Percentiles rank a stretch among this genome's conserved stretches.
phyloP scores from a whole-genome alignment of 2,113 vertebrate species.

The Nannospalax galili region DNA sequence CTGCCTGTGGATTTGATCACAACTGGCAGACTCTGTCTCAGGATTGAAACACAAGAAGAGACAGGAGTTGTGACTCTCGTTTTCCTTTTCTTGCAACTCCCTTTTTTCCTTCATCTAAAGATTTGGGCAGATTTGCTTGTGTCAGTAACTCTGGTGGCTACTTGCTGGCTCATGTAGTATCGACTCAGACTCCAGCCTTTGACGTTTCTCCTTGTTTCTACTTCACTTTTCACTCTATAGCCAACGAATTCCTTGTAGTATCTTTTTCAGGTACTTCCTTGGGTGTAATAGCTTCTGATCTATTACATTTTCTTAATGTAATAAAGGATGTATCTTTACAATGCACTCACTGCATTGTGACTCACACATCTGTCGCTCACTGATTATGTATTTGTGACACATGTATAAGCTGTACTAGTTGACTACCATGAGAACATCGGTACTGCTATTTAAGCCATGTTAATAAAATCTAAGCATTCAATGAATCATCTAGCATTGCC shows the following conservation, averaged over 20 bases:
- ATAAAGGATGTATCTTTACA: neutral
- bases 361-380: neutral
- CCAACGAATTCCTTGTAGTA: neutral
- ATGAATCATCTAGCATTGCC: neutral
- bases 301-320: neutral
- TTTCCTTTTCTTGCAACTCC: neutral
- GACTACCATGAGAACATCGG: neutral
- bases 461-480: neutral
- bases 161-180: neutral
- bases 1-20: neutral
- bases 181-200: neutral
- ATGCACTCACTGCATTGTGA: neutral
- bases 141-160: neutral
- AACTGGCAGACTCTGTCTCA: neutral
- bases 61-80: accelerated
- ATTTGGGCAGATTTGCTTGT: neutral
- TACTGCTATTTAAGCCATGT: neutral
- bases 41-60: neutral
- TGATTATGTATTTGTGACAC: neutral
- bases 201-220: neutral
- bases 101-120: neutral
- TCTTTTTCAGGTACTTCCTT: neutral
- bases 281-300: neutral
- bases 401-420: neutral
- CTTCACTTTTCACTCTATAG: neutral